Conservation (phyloP, 2,888 invertebrate species). For the Ryuthela nishihirai region DNA sequence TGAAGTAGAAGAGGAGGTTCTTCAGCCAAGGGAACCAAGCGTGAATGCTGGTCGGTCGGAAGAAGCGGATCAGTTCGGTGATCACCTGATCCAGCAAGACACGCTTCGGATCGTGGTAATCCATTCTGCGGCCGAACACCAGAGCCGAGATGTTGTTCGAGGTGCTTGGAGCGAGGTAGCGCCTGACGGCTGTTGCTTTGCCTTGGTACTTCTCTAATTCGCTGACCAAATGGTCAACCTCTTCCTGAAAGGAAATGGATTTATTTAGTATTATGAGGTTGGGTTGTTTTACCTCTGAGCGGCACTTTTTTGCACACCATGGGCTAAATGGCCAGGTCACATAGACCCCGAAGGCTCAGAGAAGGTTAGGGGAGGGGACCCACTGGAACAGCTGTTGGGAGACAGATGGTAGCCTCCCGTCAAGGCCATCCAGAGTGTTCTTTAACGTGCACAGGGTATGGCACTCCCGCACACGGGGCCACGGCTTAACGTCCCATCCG, state of each 20-base stretch:
- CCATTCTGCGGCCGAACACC: slow-evolving; percentile 41
- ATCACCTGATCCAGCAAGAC: slow-evolving; percentile 18
- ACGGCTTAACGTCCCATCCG: too few species aligned
- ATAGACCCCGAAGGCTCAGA: too few species aligned
- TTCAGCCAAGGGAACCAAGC: slow-evolving; percentile 37
- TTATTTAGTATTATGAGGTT: too few species aligned
- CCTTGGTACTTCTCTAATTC: slow-evolving; percentile 30
- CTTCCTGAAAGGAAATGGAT: slow-evolving; percentile 22
- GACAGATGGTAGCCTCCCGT: too few species aligned
- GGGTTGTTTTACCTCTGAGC: too few species aligned
- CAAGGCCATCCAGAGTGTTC: too few species aligned
- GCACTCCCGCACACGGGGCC: too few species aligned
- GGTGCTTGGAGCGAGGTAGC: slow-evolving; percentile 38
- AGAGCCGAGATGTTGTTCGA: slow-evolving; percentile 43
- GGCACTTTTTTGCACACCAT: too few species aligned
- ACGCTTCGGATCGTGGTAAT: slow-evolving; percentile 40
- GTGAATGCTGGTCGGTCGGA: slow-evolving; percentile 30
- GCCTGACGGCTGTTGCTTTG: slow-evolving; percentile 10
- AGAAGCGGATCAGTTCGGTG: slow-evolving; percentile 31
- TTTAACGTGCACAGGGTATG: too few species aligned
- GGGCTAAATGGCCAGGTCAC: too few species aligned
- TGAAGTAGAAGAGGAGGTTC: slow-evolving; percentile 24
- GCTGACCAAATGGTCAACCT: slow-evolving; percentile 33
- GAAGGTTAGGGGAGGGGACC: too few species aligned
- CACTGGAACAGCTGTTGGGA: too few species aligned